Evolutionary conservation across 2,113 vertebrate species (phyloP).

Genomic region (Oryzias melastigma): DNA sequence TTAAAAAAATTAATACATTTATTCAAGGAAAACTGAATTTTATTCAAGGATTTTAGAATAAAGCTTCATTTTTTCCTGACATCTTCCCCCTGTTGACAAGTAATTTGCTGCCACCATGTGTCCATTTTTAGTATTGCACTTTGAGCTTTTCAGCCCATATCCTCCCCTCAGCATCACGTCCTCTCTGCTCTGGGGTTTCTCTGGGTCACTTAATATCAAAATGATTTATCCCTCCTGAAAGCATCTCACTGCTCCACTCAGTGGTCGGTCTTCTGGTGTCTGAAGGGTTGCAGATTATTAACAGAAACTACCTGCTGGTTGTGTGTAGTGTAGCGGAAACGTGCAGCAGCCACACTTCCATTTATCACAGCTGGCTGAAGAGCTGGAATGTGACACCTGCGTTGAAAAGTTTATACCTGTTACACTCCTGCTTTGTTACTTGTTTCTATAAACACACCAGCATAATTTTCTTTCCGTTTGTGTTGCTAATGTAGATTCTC

Average conservation of each 20-base stretch:
- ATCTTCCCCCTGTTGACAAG: background rate
- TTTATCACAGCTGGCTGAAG: slow-evolving; percentile 23
- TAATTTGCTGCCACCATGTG: slow-evolving; percentile 55
- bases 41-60: no score
- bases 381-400: slow-evolving; percentile 40
- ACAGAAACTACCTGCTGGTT: slow-evolving; percentile 5
- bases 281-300: slow-evolving; percentile 21
- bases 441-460: background rate
- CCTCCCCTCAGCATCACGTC: background rate
- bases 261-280: slow-evolving; percentile 17
- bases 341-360: slow-evolving; percentile 12
- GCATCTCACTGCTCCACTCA: slow-evolving; percentile 21
- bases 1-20: no score
- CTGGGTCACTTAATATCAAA: slow-evolving; percentile 22
- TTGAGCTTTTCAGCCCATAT: background rate
- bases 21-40: no score
- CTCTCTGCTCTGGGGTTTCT: background rate
- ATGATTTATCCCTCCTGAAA: slow-evolving; percentile 34
- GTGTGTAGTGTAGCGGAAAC: slow-evolving; percentile 15
- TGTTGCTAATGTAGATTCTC: background rate
- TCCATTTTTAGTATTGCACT: background rate
- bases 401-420: slow-evolving; percentile 8
- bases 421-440: background rate
- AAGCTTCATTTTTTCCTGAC: no score
- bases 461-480: background rate